Conservation (phyloP, 1,140 invertebrate genomes). For the Caenorhabditis brenneri region DNA sequence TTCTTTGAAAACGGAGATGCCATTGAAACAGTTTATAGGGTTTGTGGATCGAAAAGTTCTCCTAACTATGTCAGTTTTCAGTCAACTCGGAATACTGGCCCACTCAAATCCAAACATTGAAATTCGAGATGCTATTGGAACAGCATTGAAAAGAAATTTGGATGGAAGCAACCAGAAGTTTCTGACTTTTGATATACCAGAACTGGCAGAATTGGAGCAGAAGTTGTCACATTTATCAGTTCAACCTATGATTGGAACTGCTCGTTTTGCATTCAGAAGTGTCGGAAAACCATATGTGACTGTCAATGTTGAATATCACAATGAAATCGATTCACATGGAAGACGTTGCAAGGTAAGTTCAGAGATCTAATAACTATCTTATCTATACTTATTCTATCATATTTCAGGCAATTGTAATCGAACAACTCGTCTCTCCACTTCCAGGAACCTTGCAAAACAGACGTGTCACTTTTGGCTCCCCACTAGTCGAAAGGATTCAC, state of each 20-base stretch:
- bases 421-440: not conserved
- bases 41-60: not conserved
- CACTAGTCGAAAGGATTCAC: not conserved
- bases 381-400: not conserved
- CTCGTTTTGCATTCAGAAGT: not conserved
- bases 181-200: not conserved
- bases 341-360: not conserved
- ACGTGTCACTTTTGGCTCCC: conserved; percentile 3
- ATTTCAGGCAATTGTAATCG: not conserved
- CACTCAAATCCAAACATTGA: not conserved
- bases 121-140: not conserved
- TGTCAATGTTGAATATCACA: not conserved
- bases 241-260: not conserved
- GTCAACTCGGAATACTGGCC: not conserved
- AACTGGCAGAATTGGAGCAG: not conserved
- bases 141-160: not conserved
- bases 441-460: not conserved
- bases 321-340: not conserved
- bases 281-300: not conserved
- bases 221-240: not conserved
- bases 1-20: not conserved
- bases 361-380: not conserved
- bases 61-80: not conserved
- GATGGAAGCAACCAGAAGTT: not conserved
- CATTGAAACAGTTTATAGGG: conserved; percentile 11